These are phyloP conservation scores for Rissa tridactyla DNA, from an alignment of 2,113 vertebrate species.

Conservation along the genomic window DNA sequence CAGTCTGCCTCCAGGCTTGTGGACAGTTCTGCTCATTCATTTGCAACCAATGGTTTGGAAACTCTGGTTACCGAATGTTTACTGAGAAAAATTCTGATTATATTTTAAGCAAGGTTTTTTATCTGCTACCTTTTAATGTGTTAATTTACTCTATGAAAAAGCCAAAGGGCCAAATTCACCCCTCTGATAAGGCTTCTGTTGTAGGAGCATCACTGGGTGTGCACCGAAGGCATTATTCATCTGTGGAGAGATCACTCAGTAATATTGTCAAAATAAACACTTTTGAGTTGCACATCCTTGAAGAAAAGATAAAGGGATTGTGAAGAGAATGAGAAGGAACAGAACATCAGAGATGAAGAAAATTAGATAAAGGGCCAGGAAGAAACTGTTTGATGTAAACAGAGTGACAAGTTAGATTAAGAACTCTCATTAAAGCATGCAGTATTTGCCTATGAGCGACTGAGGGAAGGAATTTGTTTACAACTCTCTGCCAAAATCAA, in stretches of 20 bases:
- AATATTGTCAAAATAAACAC: constrained; percentile 37
- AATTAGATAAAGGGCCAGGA: constrained; percentile 50
- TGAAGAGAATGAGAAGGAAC: constrained; percentile 32
- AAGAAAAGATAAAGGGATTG: constrained; percentile 54
- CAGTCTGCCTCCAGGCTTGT: not conserved
- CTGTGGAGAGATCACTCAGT: not conserved
- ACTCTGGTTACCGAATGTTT: not conserved
- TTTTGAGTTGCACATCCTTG: not conserved
- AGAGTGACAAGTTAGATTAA: constrained; percentile 56
- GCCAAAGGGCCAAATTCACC: constrained; percentile 40
- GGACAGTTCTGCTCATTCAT: constrained; percentile 20
- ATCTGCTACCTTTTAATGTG: constrained; percentile 59
- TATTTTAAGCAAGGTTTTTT: constrained; percentile 33
- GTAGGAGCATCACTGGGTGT: constrained; percentile 7
- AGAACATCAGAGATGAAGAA: constrained; percentile 50
- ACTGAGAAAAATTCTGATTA: constrained; percentile 39
- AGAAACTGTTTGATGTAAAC: constrained; percentile 64
- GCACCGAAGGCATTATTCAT: constrained; percentile 40
- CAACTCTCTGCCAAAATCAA: constrained; percentile 41
- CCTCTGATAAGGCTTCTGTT: constrained; percentile 35
- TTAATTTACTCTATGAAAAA: constrained; percentile 45
- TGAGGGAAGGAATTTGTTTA: constrained; percentile 43
- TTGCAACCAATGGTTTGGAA: not conserved
- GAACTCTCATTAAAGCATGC: constrained; percentile 53
- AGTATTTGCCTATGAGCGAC: constrained; percentile 44